phyloP scores from a whole-genome alignment of 2,888 invertebrate genomes.

The Arrhopalites spinosus region DNA sequence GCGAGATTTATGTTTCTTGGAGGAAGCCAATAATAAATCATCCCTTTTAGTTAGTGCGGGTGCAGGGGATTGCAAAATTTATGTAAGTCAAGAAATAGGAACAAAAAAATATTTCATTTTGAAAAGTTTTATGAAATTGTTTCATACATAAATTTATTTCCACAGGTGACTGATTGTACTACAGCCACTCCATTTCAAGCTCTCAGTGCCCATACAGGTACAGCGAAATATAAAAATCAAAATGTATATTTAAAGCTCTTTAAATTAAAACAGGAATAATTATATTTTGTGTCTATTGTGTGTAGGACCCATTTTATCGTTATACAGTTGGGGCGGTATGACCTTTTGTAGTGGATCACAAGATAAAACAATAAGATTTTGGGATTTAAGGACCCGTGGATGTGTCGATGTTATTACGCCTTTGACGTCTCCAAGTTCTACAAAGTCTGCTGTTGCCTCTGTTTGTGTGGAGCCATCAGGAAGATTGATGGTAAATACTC shows the following conservation, averaged over 20 bases:
- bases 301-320: slow-evolving; percentile 80
- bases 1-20: slow-evolving; percentile 93
- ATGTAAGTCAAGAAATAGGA: no score
- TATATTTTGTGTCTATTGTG: background rate
- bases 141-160: no score
- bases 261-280: background rate
- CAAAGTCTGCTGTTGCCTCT: slow-evolving; percentile 80
- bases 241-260: background rate
- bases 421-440: slow-evolving; percentile 62
- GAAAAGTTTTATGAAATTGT: no score
- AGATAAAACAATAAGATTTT: slow-evolving; percentile 95
- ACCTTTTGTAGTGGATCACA: slow-evolving; percentile 97
- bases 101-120: no score
- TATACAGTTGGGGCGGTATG: slow-evolving; percentile 96
- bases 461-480: slow-evolving; percentile 96
- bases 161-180: slow-evolving; percentile 89
- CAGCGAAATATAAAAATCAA: background rate
- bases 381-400: slow-evolving; percentile 93
- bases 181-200: slow-evolving; percentile 91
- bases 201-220: slow-evolving; percentile 85
- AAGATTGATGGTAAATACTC: slow-evolving; percentile 67
- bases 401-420: slow-evolving; percentile 90
- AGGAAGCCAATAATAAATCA: slow-evolving; percentile 87
- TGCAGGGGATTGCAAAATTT: slow-evolving; percentile 97
- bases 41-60: slow-evolving; percentile 94